A percentile compares a stretch with the other conserved stretches of the same genome.
phyloP scores from a whole-genome alignment of 1,140 invertebrate genomes.

The Arion vulgaris region DNA sequence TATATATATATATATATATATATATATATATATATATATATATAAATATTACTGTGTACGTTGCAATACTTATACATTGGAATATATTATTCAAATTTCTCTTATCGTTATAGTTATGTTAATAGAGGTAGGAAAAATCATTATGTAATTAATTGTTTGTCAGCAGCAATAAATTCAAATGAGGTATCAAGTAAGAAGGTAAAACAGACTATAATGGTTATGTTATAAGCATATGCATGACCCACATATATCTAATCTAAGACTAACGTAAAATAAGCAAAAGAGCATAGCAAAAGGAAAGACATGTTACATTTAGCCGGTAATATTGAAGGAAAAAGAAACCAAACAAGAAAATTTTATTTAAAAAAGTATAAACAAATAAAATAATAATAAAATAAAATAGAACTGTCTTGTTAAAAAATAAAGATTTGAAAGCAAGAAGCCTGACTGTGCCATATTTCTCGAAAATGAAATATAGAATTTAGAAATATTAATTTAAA shows the following conservation, averaged over 20 bases:
- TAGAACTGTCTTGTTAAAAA: neutral
- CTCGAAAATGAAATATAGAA: neutral
- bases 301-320: slow-evolving; percentile 6
- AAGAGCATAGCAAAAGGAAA: neutral
- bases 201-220: too few species aligned
- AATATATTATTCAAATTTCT: too few species aligned
- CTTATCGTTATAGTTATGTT: too few species aligned
- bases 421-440: neutral
- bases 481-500: neutral
- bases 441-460: neutral
- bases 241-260: neutral
- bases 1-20: too few species aligned
- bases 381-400: neutral
- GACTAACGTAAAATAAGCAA: neutral
- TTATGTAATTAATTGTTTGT: too few species aligned
- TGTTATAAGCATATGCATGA: neutral
- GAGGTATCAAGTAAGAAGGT: too few species aligned
- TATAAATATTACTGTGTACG: too few species aligned
- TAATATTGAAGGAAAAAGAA: neutral
- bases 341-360: neutral
- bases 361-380: neutral
- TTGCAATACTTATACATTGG: too few species aligned
- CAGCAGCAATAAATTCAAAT: too few species aligned
- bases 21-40: slow-evolving; percentile 39
- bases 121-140: too few species aligned